Base-by-base conservation (phyloP, 2,113 vertebrate species). In the Dasyornis broadbenti region DNA sequence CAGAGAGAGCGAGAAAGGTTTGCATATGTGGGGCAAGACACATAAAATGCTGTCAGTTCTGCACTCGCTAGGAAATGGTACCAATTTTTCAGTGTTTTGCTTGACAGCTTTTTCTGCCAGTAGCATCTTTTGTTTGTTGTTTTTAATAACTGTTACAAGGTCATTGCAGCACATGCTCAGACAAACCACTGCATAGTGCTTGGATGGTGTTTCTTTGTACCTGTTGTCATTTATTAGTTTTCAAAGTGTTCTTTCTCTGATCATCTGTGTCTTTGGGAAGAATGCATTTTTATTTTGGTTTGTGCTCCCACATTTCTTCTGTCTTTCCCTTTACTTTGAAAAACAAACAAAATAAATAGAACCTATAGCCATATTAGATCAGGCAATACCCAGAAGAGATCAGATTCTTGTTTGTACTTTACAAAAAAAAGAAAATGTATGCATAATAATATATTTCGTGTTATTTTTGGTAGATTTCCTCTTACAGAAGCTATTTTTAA, bases 391-490 rank as follows among this genome's bases (percentile, higher is more conserved):
- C 96, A 94, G 94, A 97, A 96, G 86, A 94, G 94, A 97, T 94
- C 95, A 90, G 86, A 95, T 96, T 92, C 76, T 90, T 95, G 81
- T 97, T 96, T 98, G 94, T 96, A 97, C 95, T 97, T 97, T 95
- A 81, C 83, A 82, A 84, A 91, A 70, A 70, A 91, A 84, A 92
- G 39, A 77, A 79, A 72, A 79, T 61, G 85, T 94, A 92, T 93
- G 76, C 87, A 92, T 97, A 96, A 94, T 85, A 92, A 95, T 95
- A 97, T 96, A 97, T 96, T 96, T 94, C 56, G 2, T 96, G 96
- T 97, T 97, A 97, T 97, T 97, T 97, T 97, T 97, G 95, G 96
- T 97, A 97, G 96, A 91, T 77, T 95, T 94, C 92, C 87, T 81
- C 92, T 87, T 88, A 94, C 93, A 97, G 90, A 97, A 86, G 89